phyloP scores from a whole-genome alignment of 2,888 invertebrate genomes.

The Stegophylla sp. region DNA sequence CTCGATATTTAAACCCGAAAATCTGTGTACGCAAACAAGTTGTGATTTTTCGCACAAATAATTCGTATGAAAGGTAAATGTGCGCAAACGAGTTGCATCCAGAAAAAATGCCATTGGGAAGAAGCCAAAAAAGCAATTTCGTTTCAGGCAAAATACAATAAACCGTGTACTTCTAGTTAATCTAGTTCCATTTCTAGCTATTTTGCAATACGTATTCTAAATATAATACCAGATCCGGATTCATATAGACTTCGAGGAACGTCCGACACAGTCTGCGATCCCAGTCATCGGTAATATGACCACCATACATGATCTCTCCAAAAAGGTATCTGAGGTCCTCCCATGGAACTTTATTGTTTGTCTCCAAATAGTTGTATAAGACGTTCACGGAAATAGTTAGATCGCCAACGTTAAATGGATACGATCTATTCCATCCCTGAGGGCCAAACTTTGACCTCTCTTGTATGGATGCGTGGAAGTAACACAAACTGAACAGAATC shows the following conservation, averaged over 20 bases:
- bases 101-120: too few species aligned
- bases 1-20: too few species aligned
- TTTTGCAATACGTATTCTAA: not conserved
- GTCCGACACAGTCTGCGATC: constrained; percentile 86
- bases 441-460: constrained; percentile 93
- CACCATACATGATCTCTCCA: constrained; percentile 97
- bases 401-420: constrained; percentile 76
- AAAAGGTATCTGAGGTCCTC: constrained; percentile 92
- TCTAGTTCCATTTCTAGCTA: too few species aligned
- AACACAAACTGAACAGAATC: constrained; percentile 86
- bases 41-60: too few species aligned
- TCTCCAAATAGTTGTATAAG: constrained; percentile 87
- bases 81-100: too few species aligned
- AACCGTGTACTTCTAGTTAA: too few species aligned
- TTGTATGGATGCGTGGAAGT: constrained; percentile 93
- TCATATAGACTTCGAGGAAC: constrained; percentile 86
- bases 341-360: constrained; percentile 87
- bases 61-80: too few species aligned
- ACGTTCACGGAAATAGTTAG: constrained; percentile 91
- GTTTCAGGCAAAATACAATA: too few species aligned
- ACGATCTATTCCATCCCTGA: constrained; percentile 86
- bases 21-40: too few species aligned
- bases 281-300: constrained; percentile 97
- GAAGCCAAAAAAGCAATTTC: too few species aligned
- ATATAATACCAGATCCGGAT: constrained; percentile 72